Percentiles rank a stretch among this genome's conserved stretches.
Conservation (phyloP, 2,888 invertebrate species). For the Harmothoe impar region DNA sequence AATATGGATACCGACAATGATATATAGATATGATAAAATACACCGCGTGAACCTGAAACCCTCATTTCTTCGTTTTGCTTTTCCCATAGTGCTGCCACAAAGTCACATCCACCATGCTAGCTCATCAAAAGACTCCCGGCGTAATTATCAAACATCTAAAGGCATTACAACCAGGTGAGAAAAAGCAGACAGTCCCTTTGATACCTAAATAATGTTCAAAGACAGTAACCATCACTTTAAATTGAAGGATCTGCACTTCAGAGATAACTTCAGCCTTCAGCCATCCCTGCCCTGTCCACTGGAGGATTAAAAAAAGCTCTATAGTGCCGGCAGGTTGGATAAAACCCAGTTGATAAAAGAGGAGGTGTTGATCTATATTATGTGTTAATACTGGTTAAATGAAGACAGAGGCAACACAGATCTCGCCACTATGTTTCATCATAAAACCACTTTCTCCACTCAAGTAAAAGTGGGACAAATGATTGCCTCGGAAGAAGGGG, state of each 20-base stretch:
- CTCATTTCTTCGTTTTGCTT: too few species aligned
- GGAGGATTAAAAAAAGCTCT: too few species aligned
- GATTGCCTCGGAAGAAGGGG: neutral
- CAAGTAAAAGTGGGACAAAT: neutral
- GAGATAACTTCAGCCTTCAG: neutral
- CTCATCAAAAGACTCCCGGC: neutral
- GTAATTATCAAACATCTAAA: too few species aligned
- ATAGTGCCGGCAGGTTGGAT: too few species aligned
- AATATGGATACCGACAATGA: too few species aligned
- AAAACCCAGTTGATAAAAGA: too few species aligned
- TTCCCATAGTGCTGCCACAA: too few species aligned
- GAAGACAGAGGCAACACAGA: neutral
- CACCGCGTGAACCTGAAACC: too few species aligned
- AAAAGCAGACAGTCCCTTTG: too few species aligned
- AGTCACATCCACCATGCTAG: neutral
- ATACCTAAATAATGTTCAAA: neutral
- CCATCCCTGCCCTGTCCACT: neutral
- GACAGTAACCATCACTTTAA: neutral
- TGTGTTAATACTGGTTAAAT: constrained; percentile 4
- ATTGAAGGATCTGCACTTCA: constrained; percentile 8
- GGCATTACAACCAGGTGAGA: too few species aligned
- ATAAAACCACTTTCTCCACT: neutral
- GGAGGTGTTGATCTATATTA: neutral
- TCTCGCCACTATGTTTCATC: neutral
- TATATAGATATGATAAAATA: too few species aligned